Percentiles rank a stretch among this genome's conserved stretches.
phyloP scores from a whole-genome alignment of 2,888 invertebrate species.

The Seira musarum region DNA sequence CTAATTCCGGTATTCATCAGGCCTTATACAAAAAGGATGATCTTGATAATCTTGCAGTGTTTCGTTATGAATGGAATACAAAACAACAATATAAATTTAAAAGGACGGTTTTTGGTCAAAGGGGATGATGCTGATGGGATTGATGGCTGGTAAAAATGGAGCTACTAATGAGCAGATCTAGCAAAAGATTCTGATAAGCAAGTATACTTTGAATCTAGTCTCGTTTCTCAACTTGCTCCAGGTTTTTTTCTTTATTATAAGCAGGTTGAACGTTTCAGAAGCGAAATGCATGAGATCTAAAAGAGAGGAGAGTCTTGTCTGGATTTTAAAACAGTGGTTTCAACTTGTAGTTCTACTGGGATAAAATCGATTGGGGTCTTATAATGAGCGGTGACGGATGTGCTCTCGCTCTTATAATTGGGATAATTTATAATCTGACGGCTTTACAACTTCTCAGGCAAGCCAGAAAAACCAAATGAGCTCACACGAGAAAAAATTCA shows the following conservation, averaged over 20 bases:
- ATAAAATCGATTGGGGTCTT: constrained; percentile 42
- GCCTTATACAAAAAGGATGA: too few relatives aligned
- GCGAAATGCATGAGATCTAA: too few relatives aligned
- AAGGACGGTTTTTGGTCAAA: constrained; percentile 34
- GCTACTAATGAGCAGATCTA: constrained; percentile 48
- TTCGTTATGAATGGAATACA: too few relatives aligned
- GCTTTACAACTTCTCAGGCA: constrained; percentile 60
- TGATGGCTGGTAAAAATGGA: constrained; percentile 47
- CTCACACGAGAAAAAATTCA: constrained; percentile 26
- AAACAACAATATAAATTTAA: neutral
- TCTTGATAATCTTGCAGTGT: too few relatives aligned
- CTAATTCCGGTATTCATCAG: too few relatives aligned
- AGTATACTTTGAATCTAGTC: too few relatives aligned
- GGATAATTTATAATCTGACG: constrained; percentile 68
- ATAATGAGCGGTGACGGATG: constrained; percentile 67
- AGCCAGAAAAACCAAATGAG: constrained; percentile 22
- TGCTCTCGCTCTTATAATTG: constrained; percentile 66
- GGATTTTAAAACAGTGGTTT: too few relatives aligned
- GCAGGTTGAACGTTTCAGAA: too few relatives aligned
- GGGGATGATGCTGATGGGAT: constrained; percentile 37
- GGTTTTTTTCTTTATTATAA: too few relatives aligned
- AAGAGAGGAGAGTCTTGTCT: too few relatives aligned
- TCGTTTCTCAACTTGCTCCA: too few relatives aligned
- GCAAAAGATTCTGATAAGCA: constrained; percentile 28
- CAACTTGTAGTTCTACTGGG: too few relatives aligned